Evolutionary conservation across 1,140 invertebrate species (phyloP), one percentile per base, ranked within the genome.

Genomic region (Bombus waltoni): DNA sequence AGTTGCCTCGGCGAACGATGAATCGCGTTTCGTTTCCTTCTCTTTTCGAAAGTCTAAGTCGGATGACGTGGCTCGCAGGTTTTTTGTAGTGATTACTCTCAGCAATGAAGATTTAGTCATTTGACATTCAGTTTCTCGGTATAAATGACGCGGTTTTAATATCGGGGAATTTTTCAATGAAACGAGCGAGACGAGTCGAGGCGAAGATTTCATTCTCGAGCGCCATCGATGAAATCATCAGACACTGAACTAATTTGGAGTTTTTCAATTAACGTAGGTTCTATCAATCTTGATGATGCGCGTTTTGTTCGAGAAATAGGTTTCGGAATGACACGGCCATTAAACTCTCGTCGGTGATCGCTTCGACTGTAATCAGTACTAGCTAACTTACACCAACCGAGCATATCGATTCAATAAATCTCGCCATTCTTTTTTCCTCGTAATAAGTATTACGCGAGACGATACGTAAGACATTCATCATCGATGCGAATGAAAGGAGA

Each of bases 401-500:
- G 53, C 75, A 62, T 77, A 77, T 77, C 75, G 75, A 62, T 77
- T 77, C 75, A 40, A 77, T 77, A 77, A 77, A 77, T 77, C 75
- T 77, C 75, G 75, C 57, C 35, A 15, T 22, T 25, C 10, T 28
- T 15, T 77, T 77, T 62, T 40, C 57, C 2, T 4, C 25, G 22
- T 25, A 28, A n/a, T 18, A 25, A 40, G 13, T 62, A n/a, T 77
- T 77, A 53, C 47, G 68, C 68, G 44, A 47, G 65, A 44, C 35
- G 53, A 57, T 57, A 35, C 38, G 70, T 38, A 57, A 70, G 57
- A 70, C 44, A 68, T 72, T 53, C 9, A 53, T 70, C 70, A 42
- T 42, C 70, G 53, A 5, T 59, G 68, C 71, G 70, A 81, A 72
- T 40, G 75, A n/a, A 47, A 13, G 10, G 22, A 79, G 57, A 62